phyloP scores from a whole-genome alignment of 2,888 invertebrate species.

The Syrista parreyssii region DNA sequence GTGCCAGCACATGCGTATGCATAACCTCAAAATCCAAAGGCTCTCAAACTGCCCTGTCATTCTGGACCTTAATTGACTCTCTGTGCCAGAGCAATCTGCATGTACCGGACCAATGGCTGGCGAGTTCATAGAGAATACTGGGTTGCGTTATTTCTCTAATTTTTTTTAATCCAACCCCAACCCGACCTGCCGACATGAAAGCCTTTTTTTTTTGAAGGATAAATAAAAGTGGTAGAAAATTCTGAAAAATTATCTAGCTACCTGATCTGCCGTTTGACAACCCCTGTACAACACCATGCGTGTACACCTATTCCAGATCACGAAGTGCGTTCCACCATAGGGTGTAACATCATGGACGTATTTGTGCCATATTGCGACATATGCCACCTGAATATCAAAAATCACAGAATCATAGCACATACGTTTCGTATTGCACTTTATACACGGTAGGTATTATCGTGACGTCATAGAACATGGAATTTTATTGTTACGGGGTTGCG shows the following conservation, averaged over 20 bases:
- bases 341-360: constrained; percentile 6
- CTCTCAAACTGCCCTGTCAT: constrained; percentile 30
- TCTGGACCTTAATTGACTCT: not conserved
- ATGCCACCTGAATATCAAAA: constrained; percentile 62
- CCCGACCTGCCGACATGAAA: not conserved
- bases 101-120: not conserved
- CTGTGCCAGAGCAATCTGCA: not conserved
- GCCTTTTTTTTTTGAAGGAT: not conserved
- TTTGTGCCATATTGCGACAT: constrained; percentile 57
- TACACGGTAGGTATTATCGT: not conserved
- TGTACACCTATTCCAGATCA: constrained; percentile 37
- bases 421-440: not conserved
- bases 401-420: constrained; percentile 40
- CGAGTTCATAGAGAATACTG: not conserved
- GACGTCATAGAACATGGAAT: not conserved
- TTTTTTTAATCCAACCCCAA: too few relatives aligned
- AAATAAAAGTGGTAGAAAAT: not conserved
- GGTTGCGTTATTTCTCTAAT: not conserved
- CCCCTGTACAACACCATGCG: constrained; percentile 37
- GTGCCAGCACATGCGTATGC: constrained; percentile 50
- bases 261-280: constrained; percentile 38
- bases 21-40: constrained; percentile 36
- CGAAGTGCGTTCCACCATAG: constrained; percentile 1
- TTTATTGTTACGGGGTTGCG: not conserved
- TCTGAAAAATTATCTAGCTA: not conserved